Evolutionary conservation across 2,888 invertebrate species (phyloP).

Genomic region (Metellina segmentata): DNA sequence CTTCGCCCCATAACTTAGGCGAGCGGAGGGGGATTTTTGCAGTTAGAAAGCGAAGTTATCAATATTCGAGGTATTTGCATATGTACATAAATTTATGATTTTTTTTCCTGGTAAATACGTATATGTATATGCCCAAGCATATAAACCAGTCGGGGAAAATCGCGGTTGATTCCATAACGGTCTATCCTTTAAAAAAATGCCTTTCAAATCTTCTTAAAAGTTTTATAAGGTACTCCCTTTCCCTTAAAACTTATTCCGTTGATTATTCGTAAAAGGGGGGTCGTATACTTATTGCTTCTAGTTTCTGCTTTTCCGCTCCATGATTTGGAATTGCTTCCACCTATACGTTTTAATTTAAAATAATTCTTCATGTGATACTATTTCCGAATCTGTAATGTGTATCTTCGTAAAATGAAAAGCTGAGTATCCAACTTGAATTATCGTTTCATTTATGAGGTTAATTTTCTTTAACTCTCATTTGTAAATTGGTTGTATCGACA

Average conservation of each 20-base stretch:
- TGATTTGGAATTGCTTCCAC: no score
- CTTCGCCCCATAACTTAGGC: slow-evolving; percentile 37
- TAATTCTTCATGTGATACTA: no score
- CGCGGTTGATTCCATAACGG: slow-evolving; percentile 57
- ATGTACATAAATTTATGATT: slow-evolving; percentile 63
- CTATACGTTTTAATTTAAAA: no score
- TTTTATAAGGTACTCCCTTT: slow-evolving; percentile 58
- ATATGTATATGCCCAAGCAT: slow-evolving; percentile 13
- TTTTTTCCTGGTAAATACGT: slow-evolving; percentile 45
- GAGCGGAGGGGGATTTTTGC: slow-evolving; percentile 42
- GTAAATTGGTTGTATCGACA: no score
- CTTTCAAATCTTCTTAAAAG: slow-evolving; percentile 67
- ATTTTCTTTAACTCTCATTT: no score
- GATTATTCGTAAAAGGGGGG: slow-evolving; percentile 43
- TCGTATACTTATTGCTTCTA: not conserved
- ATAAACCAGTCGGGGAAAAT: slow-evolving; percentile 48
- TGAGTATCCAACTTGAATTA: no score
- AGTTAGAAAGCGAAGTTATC: slow-evolving; percentile 61
- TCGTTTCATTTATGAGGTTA: no score
- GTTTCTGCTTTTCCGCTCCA: not conserved
- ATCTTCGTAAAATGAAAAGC: no score
- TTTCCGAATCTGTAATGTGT: no score
- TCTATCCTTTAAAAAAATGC: slow-evolving; percentile 35
- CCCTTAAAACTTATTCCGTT: slow-evolving; percentile 54
- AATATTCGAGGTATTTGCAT: slow-evolving; percentile 63